These are phyloP conservation scores for Drosophila glabriapex DNA, from an alignment of 2,888 invertebrate species.

Conservation along the genomic window DNA sequence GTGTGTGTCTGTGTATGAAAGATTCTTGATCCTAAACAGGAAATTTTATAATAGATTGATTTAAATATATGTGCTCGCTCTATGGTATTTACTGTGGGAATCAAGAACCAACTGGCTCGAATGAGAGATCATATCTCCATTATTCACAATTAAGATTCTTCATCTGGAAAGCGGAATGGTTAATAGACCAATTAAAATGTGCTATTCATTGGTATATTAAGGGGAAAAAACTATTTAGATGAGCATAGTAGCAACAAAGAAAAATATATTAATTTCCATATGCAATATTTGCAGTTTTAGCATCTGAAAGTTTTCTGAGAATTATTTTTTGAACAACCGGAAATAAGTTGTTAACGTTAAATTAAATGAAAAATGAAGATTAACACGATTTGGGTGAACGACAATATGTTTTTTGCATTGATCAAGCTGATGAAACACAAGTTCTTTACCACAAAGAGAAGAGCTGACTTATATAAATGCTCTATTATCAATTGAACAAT, in stretches of 20 bases:
- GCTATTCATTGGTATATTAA: not conserved
- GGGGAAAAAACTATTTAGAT: not conserved
- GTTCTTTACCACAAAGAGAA: constrained; percentile 5
- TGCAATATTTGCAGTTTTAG: not conserved
- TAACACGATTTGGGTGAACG: constrained; percentile 14
- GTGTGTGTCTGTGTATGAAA: constrained; percentile 4
- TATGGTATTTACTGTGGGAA: constrained; percentile 55
- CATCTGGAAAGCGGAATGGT: constrained; percentile 22
- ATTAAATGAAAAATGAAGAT: constrained; percentile 3
- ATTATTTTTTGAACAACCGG: constrained; percentile 16
- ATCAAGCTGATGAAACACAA: constrained; percentile 13
- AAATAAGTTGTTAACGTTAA: constrained; percentile 14
- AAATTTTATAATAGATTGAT: constrained; percentile 56
- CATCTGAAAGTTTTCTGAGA: not conserved
- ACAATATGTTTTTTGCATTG: not conserved
- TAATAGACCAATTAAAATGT: constrained; percentile 24
- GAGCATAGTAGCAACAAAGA: not conserved
- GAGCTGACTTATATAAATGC: not conserved
- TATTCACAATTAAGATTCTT: constrained; percentile 38
- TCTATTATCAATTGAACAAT: not conserved
- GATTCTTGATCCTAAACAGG: constrained; percentile 57
- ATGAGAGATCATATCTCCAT: constrained; percentile 39
- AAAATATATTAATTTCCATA: not conserved
- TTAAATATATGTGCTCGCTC: constrained; percentile 46
- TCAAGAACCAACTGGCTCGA: constrained; percentile 17